Evolutionary conservation across 2,797 vertebrate genomes (phyloP).

Genomic region (Melanotaenia trifasciata): DNA sequence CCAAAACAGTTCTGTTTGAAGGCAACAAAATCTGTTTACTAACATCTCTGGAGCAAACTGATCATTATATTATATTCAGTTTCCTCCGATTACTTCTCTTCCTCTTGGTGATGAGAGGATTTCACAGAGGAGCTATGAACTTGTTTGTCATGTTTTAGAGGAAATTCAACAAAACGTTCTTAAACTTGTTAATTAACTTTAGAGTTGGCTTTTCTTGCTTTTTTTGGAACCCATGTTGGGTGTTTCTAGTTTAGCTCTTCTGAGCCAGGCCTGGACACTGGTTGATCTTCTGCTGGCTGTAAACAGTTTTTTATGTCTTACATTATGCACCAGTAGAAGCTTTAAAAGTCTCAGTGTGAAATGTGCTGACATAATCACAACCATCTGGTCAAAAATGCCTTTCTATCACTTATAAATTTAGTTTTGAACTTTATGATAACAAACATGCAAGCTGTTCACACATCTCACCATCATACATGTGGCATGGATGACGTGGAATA

Average conservation of each 20-base stretch:
- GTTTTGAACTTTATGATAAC: slow-evolving; percentile 63
- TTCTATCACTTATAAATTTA: slow-evolving; percentile 61
- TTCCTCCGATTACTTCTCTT: slow-evolving; percentile 7
- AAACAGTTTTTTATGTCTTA: slow-evolving; percentile 5
- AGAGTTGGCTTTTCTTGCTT: not conserved
- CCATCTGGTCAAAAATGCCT: slow-evolving; percentile 69
- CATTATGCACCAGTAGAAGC: slow-evolving; percentile 9
- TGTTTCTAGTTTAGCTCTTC: not conserved
- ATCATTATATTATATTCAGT: slow-evolving; percentile 2
- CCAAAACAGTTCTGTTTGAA: not conserved
- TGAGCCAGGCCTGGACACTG: not conserved
- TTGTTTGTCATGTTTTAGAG: slow-evolving; percentile 9
- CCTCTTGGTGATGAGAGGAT: not conserved
- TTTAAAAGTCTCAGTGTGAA: slow-evolving; percentile 50
- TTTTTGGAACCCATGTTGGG: not conserved
- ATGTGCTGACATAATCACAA: slow-evolving; percentile 59
- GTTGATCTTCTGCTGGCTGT: not conserved
- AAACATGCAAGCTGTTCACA: slow-evolving; percentile 72
- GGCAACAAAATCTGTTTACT: slow-evolving; percentile 8
- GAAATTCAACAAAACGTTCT: slow-evolving; percentile 1
- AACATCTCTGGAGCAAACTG: slow-evolving; percentile 6
- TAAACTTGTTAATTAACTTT: not conserved
- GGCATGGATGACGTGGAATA: slow-evolving; percentile 58
- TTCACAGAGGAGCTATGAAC: not conserved
- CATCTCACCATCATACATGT: slow-evolving; percentile 58